Evolutionary conservation across 2,797 vertebrate species (phyloP).

Genomic region (Channa striata): DNA sequence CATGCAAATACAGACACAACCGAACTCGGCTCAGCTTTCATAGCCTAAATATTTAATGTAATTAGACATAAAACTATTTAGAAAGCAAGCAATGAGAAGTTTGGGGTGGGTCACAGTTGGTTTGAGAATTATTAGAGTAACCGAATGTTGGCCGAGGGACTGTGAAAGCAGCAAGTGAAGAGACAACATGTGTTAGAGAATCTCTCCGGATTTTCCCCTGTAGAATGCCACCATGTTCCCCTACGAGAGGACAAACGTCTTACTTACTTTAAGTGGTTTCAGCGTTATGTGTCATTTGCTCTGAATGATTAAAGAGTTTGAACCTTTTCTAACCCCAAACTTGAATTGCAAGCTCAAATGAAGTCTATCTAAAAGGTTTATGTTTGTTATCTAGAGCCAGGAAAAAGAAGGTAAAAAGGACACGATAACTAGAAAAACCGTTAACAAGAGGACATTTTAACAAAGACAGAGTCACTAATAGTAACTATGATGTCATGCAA

Average conservation of each 20-base stretch:
- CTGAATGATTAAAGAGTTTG: slow-evolving; percentile 45
- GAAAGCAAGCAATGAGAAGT: neutral
- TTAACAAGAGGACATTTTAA: no score
- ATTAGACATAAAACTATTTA: slow-evolving; percentile 35
- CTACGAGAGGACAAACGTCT: neutral
- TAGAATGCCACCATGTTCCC: neutral
- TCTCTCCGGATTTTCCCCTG: neutral
- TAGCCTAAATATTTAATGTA: slow-evolving; percentile 56
- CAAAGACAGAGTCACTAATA: no score
- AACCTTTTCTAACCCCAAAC: slow-evolving; percentile 25
- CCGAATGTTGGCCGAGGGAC: neutral
- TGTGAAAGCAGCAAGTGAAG: neutral
- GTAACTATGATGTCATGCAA: no score
- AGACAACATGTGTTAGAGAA: neutral
- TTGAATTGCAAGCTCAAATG: neutral
- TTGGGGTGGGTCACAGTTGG: neutral
- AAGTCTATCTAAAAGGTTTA: slow-evolving; percentile 35
- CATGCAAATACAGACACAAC: slow-evolving; percentile 20
- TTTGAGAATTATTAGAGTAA: slow-evolving; percentile 12
- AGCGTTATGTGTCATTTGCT: slow-evolving; percentile 26
- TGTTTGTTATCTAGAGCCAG: neutral
- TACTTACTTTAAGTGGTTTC: slow-evolving; percentile 1
- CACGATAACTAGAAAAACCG: no score
- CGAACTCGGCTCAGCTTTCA: slow-evolving; percentile 31
- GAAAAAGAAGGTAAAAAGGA: no score